Evolutionary conservation across 2,113 vertebrate genomes (phyloP), one percentile per base, ranked within the genome.

Genomic region (Tiliqua scincoides): DNA sequence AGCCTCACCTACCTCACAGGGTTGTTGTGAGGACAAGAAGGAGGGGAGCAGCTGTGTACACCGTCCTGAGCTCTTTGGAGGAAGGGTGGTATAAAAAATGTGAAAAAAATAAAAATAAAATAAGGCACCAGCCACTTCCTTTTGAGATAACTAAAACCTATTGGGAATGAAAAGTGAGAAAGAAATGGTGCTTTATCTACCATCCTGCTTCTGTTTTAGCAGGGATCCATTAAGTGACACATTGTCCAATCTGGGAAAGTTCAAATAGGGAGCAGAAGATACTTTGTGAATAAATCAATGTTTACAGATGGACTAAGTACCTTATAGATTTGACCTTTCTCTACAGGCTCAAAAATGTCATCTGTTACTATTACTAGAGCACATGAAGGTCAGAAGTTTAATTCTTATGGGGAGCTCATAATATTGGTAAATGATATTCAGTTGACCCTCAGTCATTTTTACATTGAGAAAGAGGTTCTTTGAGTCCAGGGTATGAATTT

Each of bases 291-390:
- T 43, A 21, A 79, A 85, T 90, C 79, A 88, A 87, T 91, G 91
- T 79, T 80, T 68, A 37, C 48, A 78, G 78, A 52, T 40, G 82
- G 71, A 87, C 88, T 87, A 87, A 86, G 91, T 62, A 88, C 10
- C 14, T 0, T 80, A 91, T 67, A 83, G 87, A 79, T 91, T 91
- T 91, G 85, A 92, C 85, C 82, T 90, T 68, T 84, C 1, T 59
- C 65, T 70, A 40, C 59, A 88, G 68, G 74, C 75, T 79, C 43
- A 75, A 82, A 48, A 86, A 89, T 85, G 37, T 65, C 72, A 90
- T 88, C 88, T 88, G 91, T 93, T 83, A 83, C 4, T 89, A 72
- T 85, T 91, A 57, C 89, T 91, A 78, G 74, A 74, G 68, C 82
- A 83, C 76, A 79, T 32, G 76, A 21, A 72, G 83, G 78, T 76